Base-by-base conservation (phyloP, 2,797 vertebrate genomes). In the Petrocephalus sullivani region DNA sequence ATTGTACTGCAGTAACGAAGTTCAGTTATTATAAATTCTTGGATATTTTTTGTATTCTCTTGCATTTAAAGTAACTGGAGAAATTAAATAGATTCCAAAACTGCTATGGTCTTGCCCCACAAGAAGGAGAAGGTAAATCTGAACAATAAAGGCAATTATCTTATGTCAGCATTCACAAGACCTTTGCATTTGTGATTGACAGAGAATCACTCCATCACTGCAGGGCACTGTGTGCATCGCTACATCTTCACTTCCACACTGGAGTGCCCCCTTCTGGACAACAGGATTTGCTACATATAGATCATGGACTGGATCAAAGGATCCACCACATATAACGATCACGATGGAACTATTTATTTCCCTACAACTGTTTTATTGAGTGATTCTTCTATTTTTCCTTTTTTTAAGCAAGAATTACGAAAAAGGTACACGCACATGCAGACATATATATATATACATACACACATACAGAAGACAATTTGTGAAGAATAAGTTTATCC, bases 181-280 rank as follows among this genome's bases (percentile, higher is more conserved):
- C 56, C 75, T 54, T 51, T 53, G 41, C 10, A 33, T 60, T 9
- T 57, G 87, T 61, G 37, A 83, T 61, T 84, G 81, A 88, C 58
- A 19, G 12, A 53, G 57, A 23, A 46, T 53, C 57, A 54, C 16
- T 86, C 33, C 19, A 82, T 51, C 56, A 64, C 33, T 23, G 49
- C 46, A 82, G 1, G 10, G 49, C 41, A 4, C 21, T 46, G 16
- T 54, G 41, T 7, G 1, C 10, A 16, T 28, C 10, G 5, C 61
- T 85, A n/a, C 41, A 54, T 10, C 46, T 46, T 75, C 81, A 71
- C 23, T 57, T 51, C 51, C 78, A 71, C 49, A 57, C 87, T 51
- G 85, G 37, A 28, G 71, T 85, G 87, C 89, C 89, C 89, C 88
- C 88, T 88, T 49, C 88, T 90, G 89, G 89, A 71, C 49, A 85